Base-by-base conservation (phyloP, 2,888 invertebrate genomes). In the Stenodera caucasica region DNA sequence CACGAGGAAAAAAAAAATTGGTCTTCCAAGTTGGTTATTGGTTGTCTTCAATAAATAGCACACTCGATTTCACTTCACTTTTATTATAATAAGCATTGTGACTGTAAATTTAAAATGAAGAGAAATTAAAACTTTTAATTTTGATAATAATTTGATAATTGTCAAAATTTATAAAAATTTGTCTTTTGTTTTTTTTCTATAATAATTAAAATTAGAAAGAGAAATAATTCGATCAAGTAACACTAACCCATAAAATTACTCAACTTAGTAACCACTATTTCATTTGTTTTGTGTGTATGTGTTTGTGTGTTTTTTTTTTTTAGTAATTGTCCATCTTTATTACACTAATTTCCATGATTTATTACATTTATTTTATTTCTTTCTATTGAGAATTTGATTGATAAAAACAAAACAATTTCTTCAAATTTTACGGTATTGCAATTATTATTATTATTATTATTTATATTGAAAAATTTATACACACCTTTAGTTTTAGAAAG, bases 241-340 rank as follows among this genome's bases (percentile, higher is more conserved):
- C 52, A 53, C 53, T 60, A 60, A 60, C 60, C 60, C 21, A 56
- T 55, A 55, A 60, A 60, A 33, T 59, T 35, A 55, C 14, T 52
- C 55, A 55, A 49, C 50, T 49, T 33, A 33, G 14, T 37, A n/a
- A 30, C 29, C 26, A n/a, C n/a, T n/a, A 52, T 29, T 53, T 53
- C 32, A 32, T 29, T 53, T 32, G 9, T 49, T n/a, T 26, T 12
- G 21, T 21, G 2, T 9, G 21, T n/a, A 11, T 21, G 8, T 21
- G 11, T 21, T 21, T 21, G 49, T 12, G 15, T n/a, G 9, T 53
- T 35, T 21, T 14, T 29, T 54, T 4, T 15, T 40, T 49, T 40
- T 55, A 14, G 14, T 26, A 55, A 49, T 29, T 29, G 32, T 55
- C 49, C 26, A 35, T 35, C 37, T 35, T 51, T 23, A 51, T 52